phyloP scores from a whole-genome alignment of 2,797 vertebrate genomes.

The Phoxinus dragarum region DNA sequence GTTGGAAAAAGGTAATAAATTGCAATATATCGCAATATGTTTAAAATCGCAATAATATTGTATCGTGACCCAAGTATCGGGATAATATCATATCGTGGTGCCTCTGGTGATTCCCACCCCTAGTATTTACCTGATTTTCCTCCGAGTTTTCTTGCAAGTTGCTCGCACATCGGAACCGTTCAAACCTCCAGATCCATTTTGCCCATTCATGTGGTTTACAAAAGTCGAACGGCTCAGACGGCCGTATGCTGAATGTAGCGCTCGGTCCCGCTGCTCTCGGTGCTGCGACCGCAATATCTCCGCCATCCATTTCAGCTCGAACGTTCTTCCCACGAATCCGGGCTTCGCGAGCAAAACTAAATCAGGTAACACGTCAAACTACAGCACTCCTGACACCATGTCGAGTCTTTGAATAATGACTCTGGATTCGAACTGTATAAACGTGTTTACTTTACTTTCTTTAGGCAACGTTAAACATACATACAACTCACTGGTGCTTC shows the following conservation, averaged over 20 bases:
- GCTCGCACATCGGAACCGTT: conserved; percentile 30
- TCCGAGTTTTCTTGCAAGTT: conserved; percentile 36
- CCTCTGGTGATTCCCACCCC: too few species aligned
- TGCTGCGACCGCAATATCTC: background rate
- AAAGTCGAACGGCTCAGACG: conserved; percentile 45
- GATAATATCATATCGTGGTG: too few species aligned
- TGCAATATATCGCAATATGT: too few species aligned
- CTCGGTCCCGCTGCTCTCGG: background rate
- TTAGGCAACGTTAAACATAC: too few species aligned
- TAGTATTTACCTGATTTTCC: conserved; percentile 22
- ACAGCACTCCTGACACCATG: background rate
- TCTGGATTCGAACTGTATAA: too few species aligned
- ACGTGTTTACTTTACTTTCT: too few species aligned
- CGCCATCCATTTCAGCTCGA: background rate
- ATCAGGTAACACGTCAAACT: too few species aligned
- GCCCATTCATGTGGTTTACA: conserved; percentile 37
- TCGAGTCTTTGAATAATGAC: background rate
- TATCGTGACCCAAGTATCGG: too few species aligned
- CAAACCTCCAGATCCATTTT: conserved; percentile 53
- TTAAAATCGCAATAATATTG: too few species aligned
- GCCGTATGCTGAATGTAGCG: conserved; percentile 37
- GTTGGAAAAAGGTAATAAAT: too few species aligned
- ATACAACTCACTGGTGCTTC: too few species aligned
- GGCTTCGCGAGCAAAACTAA: background rate
- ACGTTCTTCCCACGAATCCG: background rate